These are phyloP conservation scores for Unio pictorum DNA, from an alignment of 2,888 invertebrate genomes.

Conservation along the genomic window DNA sequence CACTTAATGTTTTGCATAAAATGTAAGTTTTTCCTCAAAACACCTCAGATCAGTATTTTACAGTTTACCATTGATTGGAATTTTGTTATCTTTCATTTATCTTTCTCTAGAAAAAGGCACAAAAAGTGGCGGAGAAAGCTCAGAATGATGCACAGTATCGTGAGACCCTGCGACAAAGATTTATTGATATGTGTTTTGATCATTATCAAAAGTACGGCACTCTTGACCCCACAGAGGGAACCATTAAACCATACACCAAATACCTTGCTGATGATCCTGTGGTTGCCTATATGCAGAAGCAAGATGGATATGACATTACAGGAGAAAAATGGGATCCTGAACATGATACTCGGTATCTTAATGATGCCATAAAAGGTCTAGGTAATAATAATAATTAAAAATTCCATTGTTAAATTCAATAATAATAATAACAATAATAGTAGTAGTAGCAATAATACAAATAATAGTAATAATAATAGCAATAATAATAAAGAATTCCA, in stretches of 20 bases:
- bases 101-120: slow-evolving; percentile 15
- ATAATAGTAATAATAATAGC: too few relatives aligned
- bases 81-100: too few relatives aligned
- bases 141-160: slow-evolving; percentile 11
- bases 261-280: slow-evolving; percentile 56
- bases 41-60: too few relatives aligned
- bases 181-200: slow-evolving; percentile 48
- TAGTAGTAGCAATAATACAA: too few relatives aligned
- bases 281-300: slow-evolving; percentile 33
- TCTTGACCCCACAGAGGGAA: slow-evolving; percentile 59
- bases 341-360: slow-evolving; percentile 48
- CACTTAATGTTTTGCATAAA: too few relatives aligned
- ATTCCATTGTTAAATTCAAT: too few relatives aligned
- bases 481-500: too few relatives aligned
- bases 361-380: slow-evolving; percentile 58
- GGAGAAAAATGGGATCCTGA: slow-evolving; percentile 49
- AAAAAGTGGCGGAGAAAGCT: slow-evolving; percentile 16
- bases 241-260: slow-evolving; percentile 42
- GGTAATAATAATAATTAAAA: slow-evolving; percentile 30
- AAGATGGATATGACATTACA: slow-evolving; percentile 23
- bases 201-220: slow-evolving; percentile 54
- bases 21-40: too few relatives aligned
- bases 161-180: slow-evolving; percentile 31
- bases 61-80: too few relatives aligned
- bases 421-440: too few relatives aligned